Base-by-base conservation (phyloP, 2,113 vertebrate genomes). In the Erythrocercus mccallii region DNA sequence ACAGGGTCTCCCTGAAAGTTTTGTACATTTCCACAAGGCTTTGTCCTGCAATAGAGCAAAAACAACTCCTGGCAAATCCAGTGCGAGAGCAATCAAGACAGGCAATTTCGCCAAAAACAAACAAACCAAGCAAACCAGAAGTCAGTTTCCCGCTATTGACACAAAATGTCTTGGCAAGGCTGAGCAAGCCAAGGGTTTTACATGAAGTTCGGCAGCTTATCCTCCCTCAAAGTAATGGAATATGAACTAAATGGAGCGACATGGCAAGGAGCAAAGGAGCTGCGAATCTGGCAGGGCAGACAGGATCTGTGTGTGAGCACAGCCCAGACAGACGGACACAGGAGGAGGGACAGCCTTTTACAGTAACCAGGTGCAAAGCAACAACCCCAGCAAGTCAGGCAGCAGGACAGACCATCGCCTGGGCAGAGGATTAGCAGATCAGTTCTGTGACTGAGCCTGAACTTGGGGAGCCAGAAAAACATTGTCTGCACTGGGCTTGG, bases 401-500 rank as follows among this genome's bases (percentile, higher is more conserved):
- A 53, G 58, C 58, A 81, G 50, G 47, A 78, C 23, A 5, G 23
- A 15, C 13, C 65, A 6, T 2, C 1, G 37, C 33, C 47, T 10
- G 11, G 5, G 25, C 65, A n/a, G 17, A 44, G 18, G 2, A 11
- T 1, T 1, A 17, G 54, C 50, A 25, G 27, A 25, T 6, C 21
- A 45, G n/a, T n/a, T n/a, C n/a, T n/a, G n/a, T 0, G 1, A 15
- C n/a, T 5, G 40, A 78, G n/a, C n/a, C 64, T 12, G 11, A 38
- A 24, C n/a, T 6, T 3, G 6, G 48, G 50, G 23, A 74, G 61
- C 51, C 68, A 86, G 27, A 54, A 50, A 35, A 79, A 5, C 37
- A 42, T 1, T 1, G 7, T 14, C 42, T 38, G 10, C 44, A 11
- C 17, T 6, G 23, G 17, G 4, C 3, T 0, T 2, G 71, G 10